These are phyloP conservation scores for Pandemis corylana DNA, from an alignment of 2,888 invertebrate genomes.

Conservation along the genomic window DNA sequence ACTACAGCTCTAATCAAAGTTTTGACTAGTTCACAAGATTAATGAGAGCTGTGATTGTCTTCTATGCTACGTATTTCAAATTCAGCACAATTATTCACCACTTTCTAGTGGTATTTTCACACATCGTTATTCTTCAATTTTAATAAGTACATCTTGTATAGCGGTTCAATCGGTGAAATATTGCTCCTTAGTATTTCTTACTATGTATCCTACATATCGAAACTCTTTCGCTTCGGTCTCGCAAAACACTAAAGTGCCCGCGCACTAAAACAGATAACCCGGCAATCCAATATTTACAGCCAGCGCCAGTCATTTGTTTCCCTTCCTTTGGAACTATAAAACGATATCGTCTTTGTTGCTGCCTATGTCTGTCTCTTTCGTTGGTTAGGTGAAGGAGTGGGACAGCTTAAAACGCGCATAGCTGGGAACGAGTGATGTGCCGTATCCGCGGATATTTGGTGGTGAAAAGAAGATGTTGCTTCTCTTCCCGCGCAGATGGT, in stretches of 20 bases:
- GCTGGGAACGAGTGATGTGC: not conserved
- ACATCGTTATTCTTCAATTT: no score
- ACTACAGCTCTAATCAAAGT: no score
- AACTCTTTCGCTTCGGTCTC: not conserved
- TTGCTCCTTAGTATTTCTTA: no score
- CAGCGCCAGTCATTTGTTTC: slow-evolving; percentile 15
- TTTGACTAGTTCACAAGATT: no score
- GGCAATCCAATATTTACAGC: slow-evolving; percentile 9
- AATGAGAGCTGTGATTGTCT: no score
- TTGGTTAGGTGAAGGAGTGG: not conserved
- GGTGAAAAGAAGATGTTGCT: not conserved
- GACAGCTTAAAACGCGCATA: not conserved
- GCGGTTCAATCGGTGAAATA: no score
- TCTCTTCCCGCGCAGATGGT: no score
- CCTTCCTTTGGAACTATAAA: slow-evolving; percentile 14
- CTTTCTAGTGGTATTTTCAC: no score
- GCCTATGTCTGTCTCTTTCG: not conserved
- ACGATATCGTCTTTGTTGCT: slow-evolving; percentile 2
- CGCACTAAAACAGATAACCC: slow-evolving; percentile 7
- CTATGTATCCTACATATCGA: not conserved
- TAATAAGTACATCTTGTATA: no score
- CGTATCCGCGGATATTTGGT: not conserved
- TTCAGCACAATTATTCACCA: no score
- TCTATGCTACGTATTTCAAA: no score
- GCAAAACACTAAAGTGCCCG: not conserved